Base-by-base conservation (phyloP, 2,888 invertebrate species). In the Pinctada fucata region DNA sequence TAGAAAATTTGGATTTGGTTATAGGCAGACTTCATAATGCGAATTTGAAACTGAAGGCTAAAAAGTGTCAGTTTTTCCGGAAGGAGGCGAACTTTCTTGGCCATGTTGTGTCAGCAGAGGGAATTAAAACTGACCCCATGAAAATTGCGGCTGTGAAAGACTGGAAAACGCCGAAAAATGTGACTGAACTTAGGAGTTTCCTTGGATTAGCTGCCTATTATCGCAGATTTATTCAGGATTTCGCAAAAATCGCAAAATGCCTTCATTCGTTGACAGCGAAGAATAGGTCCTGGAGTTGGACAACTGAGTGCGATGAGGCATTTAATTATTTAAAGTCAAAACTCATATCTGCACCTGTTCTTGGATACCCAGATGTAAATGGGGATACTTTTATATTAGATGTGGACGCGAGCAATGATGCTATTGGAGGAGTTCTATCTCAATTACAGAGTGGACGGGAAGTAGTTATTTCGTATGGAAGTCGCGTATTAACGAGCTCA, bases 141-240 rank as follows among this genome's bases (percentile, higher is more conserved):
- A 66, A 66, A n/a, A 66, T 45, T 6, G 6, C 5, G 5, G 67
- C 6, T 31, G 67, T 66, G n/a, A n/a, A 45, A 66, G n/a, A 66
- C 45, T 66, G 67, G 67, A 5, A 5, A n/a, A 66, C n/a, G n/a
- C 67, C 67, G n/a, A 66, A n/a, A 45, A 66, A n/a, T n/a, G 67
- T 66, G 5, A 45, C 16, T n/a, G 67, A 66, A n/a, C 6, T 45
- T 5, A 66, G 67, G n/a, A 31, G 16, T 66, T 66, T 67, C 10
- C 58, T 52, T 10, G 58, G 58, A 52, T 52, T 5, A 52, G 58
- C 58, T 52, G 10, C 58, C 10, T 75, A 75, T 45, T 75, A 75
- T 66, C 75, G 68, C 48, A 13, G 47, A 31, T 75, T 67, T 16
- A 68, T 75, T 16, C 67, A 49, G 13, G 50, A 63, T 45, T 52